Evolutionary conservation across 2,888 invertebrate genomes (phyloP), one percentile per base, ranked within the genome.

Genomic region (Sylvicola cinctus): DNA sequence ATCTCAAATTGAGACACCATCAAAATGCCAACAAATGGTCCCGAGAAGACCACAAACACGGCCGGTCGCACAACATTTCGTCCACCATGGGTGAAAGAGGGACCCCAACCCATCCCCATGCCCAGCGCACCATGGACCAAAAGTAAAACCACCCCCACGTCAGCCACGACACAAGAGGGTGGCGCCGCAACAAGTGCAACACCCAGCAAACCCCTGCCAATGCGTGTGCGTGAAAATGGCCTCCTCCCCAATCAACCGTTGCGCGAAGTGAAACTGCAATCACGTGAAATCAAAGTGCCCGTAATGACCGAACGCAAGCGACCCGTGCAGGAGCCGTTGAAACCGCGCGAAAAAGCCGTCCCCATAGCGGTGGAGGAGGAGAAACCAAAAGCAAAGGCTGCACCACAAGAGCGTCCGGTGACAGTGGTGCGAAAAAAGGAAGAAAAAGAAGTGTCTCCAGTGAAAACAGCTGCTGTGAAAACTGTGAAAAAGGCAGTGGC

Each of bases 71-170:
- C 70, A 37, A 68, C 71, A 35, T 73, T 71, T 51, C 62, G 74
- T 36, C 73, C 74, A 30, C 74, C 75, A 36, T 75, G 74, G 69
- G 73, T 75, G 31, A 74, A 72, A 48, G 73, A 68, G 40, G 65
- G 64, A 12, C 60, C 61, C 1, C 54, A 48, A 17, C 64, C 64
- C 11, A 49, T 60, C 29, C 64, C 61, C 8, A 58, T 60, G 50
- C 65, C 69, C 2, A 46, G 62, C 10, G 61, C 65, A 26, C 68
- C 68, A 25, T 68, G 68, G 67, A 55, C 63, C 2, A 54, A 54
- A 38, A 46, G 49, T 37, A 45, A 40, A n/a, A 28, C 38, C 2
- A 30, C 37, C 7, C 3, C 29, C 23, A 27, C 38, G 12, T 36
- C 43, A 17, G 38, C 46, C 32, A 32, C 42, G 16, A 15, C 41